These are phyloP conservation scores for Muscicapa striata DNA, from an alignment of 2,797 vertebrate species.

Conservation along the genomic window DNA sequence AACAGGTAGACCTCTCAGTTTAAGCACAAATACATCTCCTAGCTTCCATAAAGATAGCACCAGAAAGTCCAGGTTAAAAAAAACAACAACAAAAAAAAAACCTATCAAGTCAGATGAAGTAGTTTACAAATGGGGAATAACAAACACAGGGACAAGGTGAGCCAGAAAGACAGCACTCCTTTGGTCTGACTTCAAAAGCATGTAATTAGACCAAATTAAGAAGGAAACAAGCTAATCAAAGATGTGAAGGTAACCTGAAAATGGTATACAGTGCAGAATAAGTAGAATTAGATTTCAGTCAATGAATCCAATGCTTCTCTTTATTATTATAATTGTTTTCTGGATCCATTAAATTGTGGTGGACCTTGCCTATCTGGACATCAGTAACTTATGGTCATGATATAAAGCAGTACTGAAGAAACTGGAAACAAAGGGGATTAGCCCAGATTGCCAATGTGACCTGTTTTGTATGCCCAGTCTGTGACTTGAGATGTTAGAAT, in stretches of 20 bases:
- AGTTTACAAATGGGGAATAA: background rate
- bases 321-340: background rate
- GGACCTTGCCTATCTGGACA: background rate
- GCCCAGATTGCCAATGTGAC: background rate
- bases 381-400: background rate
- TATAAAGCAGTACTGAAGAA: background rate
- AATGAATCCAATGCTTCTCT: background rate
- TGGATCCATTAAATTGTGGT: background rate
- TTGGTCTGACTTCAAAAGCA: slow-evolving; percentile 22
- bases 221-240: slow-evolving; percentile 3
- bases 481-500: background rate
- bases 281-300: background rate
- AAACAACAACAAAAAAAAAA: background rate
- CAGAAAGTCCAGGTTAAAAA: background rate
- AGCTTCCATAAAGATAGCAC: background rate
- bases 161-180: background rate
- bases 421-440: background rate
- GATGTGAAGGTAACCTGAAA: background rate
- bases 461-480: background rate
- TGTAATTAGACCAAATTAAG: slow-evolving; percentile 3
- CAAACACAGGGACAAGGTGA: background rate
- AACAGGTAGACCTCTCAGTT: background rate
- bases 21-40: background rate
- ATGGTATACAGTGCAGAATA: background rate
- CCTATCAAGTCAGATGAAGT: background rate